phyloP scores from a whole-genome alignment of 2,888 invertebrate genomes.

The Drosophila algonquin region DNA sequence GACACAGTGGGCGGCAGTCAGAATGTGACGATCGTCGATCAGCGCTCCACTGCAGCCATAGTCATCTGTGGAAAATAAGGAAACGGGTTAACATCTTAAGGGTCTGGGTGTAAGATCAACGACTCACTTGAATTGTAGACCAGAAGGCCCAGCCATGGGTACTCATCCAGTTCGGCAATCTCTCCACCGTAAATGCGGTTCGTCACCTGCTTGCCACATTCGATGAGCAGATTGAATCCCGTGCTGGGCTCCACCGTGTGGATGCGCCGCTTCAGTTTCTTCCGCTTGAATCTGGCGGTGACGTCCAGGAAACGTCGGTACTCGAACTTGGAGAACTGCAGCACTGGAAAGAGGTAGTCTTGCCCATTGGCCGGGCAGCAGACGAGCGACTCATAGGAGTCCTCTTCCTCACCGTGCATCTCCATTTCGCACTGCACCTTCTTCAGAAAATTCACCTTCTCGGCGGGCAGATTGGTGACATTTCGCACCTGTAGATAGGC shows the following conservation, averaged over 20 bases:
- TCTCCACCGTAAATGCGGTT: conserved; percentile 87
- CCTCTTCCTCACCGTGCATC: conserved; percentile 20
- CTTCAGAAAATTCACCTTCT: conserved; percentile 81
- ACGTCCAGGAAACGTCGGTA: conserved; percentile 72
- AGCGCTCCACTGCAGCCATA: conserved; percentile 87
- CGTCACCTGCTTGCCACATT: conserved; percentile 86
- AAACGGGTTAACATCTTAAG: not conserved
- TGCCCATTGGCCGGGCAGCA: conserved; percentile 82
- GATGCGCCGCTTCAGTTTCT: conserved; percentile 81
- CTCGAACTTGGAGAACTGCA: conserved; percentile 78
- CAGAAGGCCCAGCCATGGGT: conserved; percentile 87
- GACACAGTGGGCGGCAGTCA: conserved; percentile 88
- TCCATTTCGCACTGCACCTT: conserved; percentile 80
- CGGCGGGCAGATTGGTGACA: conserved; percentile 74
- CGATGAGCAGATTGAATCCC: conserved; percentile 78
- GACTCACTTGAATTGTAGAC: conserved; percentile 85
- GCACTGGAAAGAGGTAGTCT: conserved; percentile 77
- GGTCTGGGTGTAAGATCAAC: not conserved
- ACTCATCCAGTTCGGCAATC: conserved; percentile 87
- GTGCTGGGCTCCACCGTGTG: conserved; percentile 78
- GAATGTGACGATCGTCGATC: conserved; percentile 86
- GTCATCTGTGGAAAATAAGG: conserved; percentile 73
- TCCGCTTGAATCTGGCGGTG: conserved; percentile 76
- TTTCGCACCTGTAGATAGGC: conserved; percentile 81
- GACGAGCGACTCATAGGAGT: conserved; percentile 65